Evolutionary conservation across 2,797 vertebrate genomes (phyloP), one percentile per base, ranked within the genome.

Genomic region (Schizopygopsis malacanthus): DNA sequence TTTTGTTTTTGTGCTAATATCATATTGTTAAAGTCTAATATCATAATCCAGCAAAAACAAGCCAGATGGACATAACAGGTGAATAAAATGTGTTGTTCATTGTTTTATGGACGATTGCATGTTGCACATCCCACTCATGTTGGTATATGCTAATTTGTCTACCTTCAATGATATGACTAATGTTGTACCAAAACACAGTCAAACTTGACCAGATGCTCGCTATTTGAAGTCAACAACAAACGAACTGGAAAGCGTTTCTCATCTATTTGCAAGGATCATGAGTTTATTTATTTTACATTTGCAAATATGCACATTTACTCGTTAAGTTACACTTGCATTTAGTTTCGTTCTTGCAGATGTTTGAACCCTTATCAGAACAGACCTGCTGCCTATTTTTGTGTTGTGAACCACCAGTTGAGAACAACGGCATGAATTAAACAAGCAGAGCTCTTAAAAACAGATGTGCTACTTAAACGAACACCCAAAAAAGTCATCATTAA

Each of bases 1-100:
- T 92, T 85, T 89, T 52, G 67, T 82, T 86, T 39, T 69, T 83
- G 84, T 47, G 59, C 79, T 11, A 28, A 28, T 28, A 28, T 28
- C 28, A 28, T 28, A 28, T 28, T 28, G 28, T 28, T 28, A 13
- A 84, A 88, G 71, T 41, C 77, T 83, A 86, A 88, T 86, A 65
- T 86, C 79, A 89, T 67, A 45, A 82, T 63, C 83, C 85, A 79
- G 81, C 33, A 37, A 77, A 61, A 76, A 81, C 2, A 54, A 76
- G 18, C 47, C 28, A 7, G 28, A 33, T 37, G 28, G 33, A 56
- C 52, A 9, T 7, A 77, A 59, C 37, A 12, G 16, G 6, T 54
- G 47, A 76, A 47, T 52, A 37, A 37, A 75, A 37, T 54, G 2
- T n/a, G 39, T 43, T 43, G 69, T 71, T 61, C 8, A 61, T 10